These are phyloP conservation scores for Periplaneta americana DNA, from an alignment of 1,140 invertebrate species.

Conservation along the genomic window DNA sequence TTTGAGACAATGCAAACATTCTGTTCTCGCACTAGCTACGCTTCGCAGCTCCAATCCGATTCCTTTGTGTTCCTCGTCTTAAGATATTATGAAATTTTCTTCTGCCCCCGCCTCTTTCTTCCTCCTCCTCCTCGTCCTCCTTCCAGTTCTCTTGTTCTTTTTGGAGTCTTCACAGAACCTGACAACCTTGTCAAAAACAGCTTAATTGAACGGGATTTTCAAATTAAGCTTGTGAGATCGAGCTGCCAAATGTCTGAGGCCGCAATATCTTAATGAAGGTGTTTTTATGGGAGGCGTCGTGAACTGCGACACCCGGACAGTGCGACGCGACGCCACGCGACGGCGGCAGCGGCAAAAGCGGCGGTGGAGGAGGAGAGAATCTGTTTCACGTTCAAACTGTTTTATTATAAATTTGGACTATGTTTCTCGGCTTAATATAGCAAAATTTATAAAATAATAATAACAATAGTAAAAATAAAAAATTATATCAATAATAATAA, in stretches of 20 bases:
- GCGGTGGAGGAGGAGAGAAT: too few relatives aligned
- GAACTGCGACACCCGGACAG: neutral
- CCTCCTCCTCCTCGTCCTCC: neutral
- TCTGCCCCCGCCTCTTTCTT: neutral
- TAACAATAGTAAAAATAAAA: too few relatives aligned
- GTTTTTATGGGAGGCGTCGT: neutral
- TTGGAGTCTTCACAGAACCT: neutral
- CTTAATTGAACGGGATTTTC: conserved; percentile 10
- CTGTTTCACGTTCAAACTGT: too few relatives aligned
- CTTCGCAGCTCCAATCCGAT: neutral
- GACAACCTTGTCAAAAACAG: conserved; percentile 9
- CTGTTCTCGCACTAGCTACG: neutral
- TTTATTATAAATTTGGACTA: too few relatives aligned
- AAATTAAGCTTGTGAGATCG: conserved; percentile 9
- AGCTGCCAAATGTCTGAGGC: conserved; percentile 3
- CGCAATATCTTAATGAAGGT: neutral
- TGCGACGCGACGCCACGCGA: neutral
- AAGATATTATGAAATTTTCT: conserved; percentile 5
- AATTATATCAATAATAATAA: too few relatives aligned
- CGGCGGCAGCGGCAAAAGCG: too few relatives aligned
- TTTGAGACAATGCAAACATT: neutral
- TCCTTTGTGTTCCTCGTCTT: neutral
- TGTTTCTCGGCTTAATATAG: too few relatives aligned
- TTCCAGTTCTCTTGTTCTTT: neutral
- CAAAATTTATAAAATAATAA: too few relatives aligned